phyloP scores from a whole-genome alignment of 2,113 vertebrate genomes.

The Carassius gibelio region DNA sequence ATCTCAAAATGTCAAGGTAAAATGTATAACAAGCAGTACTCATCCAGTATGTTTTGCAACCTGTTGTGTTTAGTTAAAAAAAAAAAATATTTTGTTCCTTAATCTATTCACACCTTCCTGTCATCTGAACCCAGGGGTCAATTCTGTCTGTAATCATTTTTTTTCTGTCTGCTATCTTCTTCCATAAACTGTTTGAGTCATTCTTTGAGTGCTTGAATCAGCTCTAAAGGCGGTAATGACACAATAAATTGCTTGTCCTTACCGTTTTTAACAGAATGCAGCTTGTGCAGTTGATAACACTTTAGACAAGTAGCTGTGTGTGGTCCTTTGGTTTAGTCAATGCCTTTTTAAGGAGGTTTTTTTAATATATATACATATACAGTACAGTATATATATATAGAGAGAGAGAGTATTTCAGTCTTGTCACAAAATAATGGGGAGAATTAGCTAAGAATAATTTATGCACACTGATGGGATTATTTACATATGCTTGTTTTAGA shows the following conservation, averaged over 20 bases:
- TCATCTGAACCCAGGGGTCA: not conserved
- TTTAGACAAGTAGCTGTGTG: not conserved
- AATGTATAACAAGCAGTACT: not conserved
- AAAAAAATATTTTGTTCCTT: not conserved
- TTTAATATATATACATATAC: not conserved
- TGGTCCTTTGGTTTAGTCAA: not conserved
- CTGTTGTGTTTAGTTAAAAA: not conserved
- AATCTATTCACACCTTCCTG: not conserved
- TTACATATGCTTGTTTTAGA: not conserved
- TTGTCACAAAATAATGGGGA: not conserved
- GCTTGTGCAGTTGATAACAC: not conserved
- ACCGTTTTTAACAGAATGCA: not conserved
- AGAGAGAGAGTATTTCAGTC: not conserved
- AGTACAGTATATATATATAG: too few relatives aligned
- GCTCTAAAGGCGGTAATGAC: not conserved
- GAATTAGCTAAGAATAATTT: not conserved
- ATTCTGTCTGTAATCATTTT: not conserved
- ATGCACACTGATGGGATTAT: not conserved
- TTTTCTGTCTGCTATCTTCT: not conserved
- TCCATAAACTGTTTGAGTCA: not conserved
- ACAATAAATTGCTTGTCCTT: not conserved
- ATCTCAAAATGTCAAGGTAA: not conserved
- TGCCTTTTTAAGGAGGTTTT: not conserved
- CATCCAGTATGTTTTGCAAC: not conserved
- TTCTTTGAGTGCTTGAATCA: constrained; percentile 14